Base-by-base conservation (phyloP, 2,888 invertebrate species). In the Cosmia trapezina region DNA sequence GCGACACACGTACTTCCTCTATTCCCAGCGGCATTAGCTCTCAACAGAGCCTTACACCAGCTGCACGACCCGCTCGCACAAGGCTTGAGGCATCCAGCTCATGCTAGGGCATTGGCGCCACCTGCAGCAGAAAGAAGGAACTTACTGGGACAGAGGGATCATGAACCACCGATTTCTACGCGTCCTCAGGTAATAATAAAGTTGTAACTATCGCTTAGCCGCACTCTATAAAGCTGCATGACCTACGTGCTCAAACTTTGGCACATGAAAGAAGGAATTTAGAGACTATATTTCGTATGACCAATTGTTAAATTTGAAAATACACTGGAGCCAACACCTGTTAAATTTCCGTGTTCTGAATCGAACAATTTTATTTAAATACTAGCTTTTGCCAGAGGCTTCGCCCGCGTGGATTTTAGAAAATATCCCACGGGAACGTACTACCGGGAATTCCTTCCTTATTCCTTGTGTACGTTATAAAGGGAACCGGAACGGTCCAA, bases 1-100 rank as follows among this genome's bases (percentile, higher is more conserved):
- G 97, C 98, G 0, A 97, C 97, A 33, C 98, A 98, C 92, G 97
- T 99, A 82, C 97, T 98, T 81, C 98, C 98, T 1, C 95, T 98
- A 73, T 94, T 99, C 83, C 98, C 98, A 14, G 97, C 98, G 0
- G 41, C 41, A 41, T 8, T 41, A 7, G 41, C 41, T 7, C 41
- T 41, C 41, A 41, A 41, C 41, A 41, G 41, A 8, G 41, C 41
- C 41, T 8, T 41, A 8, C 98, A 99, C 94, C 97, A 97, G 87
- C 94, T 99, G 83, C 98, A 98, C 94, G 97, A 97, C 63, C 97
- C 98, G 2, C 97, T 97, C 54, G 97, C 97, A n/a, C 93, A 97
- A 74, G 92, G 94, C 19, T 91, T 97, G 49, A 95, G 98, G 0
- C 97, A 98, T 70, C 96, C 97, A 86, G 97, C 97, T 59, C 98